Base-by-base conservation (phyloP, 2,888 invertebrate genomes). In the Eilema griseolum region DNA sequence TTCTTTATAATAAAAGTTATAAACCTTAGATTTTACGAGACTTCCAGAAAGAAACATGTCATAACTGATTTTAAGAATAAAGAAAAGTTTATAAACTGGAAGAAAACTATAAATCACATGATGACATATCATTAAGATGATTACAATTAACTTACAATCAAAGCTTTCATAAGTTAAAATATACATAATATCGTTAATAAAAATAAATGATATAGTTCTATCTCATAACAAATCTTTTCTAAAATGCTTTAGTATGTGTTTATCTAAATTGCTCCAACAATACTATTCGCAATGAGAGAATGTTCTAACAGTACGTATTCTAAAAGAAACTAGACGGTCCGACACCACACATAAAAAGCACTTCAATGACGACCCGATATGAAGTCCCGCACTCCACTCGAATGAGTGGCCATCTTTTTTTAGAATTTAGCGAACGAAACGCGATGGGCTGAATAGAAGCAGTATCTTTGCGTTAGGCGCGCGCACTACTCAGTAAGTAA, bases 401-500 rank as follows among this genome's bases (percentile, higher is more conserved):
- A 86, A 88, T 93, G 93, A 93, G 89, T 93, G 89, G 89, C 78
- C 76, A 79, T 89, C 94, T 94, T 93, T 92, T 94, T 94, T 91
- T 95, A 94, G 94, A 92, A 87, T 92, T 92, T 90, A 93, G 92
- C 93, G 84, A 87, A 88, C 87, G 90, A 86, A 88, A 86, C 83
- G 80, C 82, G 85, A 84, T 86, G 84, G 84, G 86, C 84, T 83
- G 85, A 86, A 86, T 86, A 86, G 87, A 87, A 85, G 85, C 90
- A 93, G 94, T 94, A 88, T 87, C 86, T 88, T 88, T 90, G 83
- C 86, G 91, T 86, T 92, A 91, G 91, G 93, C 94, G 93, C 89
- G 92, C 93, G 93, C 93, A 93, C 90, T 86, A 88, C 61, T 61
- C 89, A 89, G 94, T 94, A 93, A 94, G 94, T 94, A 89, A 80